Evolutionary conservation across 1,140 invertebrate species (phyloP).

Genomic region (Stegodyphus dumicola): DNA sequence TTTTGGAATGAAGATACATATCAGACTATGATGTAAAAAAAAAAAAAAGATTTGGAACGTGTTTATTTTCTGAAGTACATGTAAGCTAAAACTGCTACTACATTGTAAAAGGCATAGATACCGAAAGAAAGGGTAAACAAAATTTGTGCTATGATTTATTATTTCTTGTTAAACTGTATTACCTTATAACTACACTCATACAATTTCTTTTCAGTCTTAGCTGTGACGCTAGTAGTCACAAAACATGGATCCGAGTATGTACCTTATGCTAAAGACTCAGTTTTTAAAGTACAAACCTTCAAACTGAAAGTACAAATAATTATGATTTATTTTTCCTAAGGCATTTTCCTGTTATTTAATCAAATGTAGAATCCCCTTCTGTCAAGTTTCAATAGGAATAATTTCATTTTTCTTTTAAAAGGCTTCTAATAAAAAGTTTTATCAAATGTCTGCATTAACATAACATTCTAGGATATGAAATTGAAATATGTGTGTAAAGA

Average conservation of each 20-base stretch:
- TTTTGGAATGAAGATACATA: slow-evolving; percentile 20
- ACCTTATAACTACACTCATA: not conserved
- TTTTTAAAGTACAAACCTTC: slow-evolving; percentile 49
- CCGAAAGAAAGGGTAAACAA: slow-evolving; percentile 6
- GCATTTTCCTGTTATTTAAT: not conserved
- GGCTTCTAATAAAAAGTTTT: no score
- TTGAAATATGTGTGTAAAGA: no score
- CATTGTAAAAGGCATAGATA: slow-evolving; percentile 1
- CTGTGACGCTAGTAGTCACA: not conserved
- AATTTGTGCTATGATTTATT: no score
- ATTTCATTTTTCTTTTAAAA: no score
- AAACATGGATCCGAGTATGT: slow-evolving; percentile 17
- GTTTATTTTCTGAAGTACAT: not conserved
- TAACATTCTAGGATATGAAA: no score
- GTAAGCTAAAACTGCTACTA: not conserved
- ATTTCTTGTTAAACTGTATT: not conserved
- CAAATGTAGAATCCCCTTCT: no score
- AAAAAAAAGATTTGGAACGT: not conserved
- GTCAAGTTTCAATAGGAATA: no score
- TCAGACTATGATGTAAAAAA: not conserved
- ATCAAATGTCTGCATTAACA: no score
- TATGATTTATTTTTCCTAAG: not conserved
- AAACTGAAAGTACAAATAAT: slow-evolving; percentile 15
- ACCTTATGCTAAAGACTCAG: slow-evolving; percentile 44
- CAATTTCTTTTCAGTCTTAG: not conserved